These are phyloP conservation scores for Pelosia muscerda DNA, from an alignment of 2,888 invertebrate species.

Conservation along the genomic window DNA sequence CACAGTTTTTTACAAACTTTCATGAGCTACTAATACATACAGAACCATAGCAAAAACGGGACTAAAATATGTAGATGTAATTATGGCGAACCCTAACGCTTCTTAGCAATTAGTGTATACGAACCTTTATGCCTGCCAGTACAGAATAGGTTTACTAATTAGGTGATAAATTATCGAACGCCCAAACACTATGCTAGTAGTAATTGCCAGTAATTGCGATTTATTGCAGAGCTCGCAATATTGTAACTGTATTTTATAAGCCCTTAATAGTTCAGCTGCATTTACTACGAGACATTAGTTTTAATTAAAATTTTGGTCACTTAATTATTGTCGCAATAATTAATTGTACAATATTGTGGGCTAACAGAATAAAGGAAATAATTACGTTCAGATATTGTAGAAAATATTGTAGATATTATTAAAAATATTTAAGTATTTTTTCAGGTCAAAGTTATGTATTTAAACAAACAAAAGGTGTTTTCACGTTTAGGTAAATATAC, in stretches of 20 bases:
- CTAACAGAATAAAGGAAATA: background rate
- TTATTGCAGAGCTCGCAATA: constrained; percentile 48
- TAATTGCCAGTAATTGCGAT: constrained; percentile 68
- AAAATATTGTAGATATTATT: background rate
- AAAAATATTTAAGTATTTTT: background rate
- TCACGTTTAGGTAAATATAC: no score
- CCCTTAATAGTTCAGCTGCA: constrained; percentile 33
- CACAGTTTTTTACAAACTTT: no score
- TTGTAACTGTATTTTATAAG: constrained; percentile 40
- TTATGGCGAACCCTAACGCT: background rate
- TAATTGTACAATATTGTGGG: background rate
- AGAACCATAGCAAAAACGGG: no score
- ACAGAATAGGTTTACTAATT: constrained; percentile 49
- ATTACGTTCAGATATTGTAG: background rate
- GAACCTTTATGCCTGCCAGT: constrained; percentile 5
- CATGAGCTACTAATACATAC: no score
- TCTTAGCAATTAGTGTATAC: constrained; percentile 4
- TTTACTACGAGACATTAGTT: constrained; percentile 25
- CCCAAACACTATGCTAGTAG: constrained; percentile 57
- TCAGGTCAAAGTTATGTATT: background rate
- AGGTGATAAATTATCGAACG: constrained; percentile 62
- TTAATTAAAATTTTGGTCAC: constrained; percentile 25
- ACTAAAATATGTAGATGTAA: no score
- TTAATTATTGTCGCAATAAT: background rate
- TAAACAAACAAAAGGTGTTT: no score